These are phyloP conservation scores for Magallana ariakensis DNA, from an alignment of 1,140 invertebrate genomes.

Conservation along the genomic window DNA sequence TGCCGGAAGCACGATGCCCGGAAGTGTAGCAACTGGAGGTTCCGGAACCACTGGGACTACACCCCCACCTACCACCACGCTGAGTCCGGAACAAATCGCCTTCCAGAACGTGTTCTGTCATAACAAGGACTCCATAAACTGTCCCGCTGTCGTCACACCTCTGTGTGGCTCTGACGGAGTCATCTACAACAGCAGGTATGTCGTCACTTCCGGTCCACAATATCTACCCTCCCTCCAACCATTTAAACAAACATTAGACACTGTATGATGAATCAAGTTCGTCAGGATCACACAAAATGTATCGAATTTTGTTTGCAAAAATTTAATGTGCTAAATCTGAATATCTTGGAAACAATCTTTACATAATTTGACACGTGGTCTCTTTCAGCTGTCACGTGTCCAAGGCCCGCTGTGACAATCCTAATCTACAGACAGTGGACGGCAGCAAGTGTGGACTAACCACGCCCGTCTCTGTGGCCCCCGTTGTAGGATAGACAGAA, in stretches of 20 bases:
- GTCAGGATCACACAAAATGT: too few relatives aligned
- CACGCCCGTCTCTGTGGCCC: constrained; percentile 1
- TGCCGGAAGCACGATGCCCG: background rate
- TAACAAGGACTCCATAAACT: constrained; percentile 20
- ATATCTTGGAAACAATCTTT: too few relatives aligned
- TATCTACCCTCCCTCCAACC: too few relatives aligned
- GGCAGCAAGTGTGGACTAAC: background rate
- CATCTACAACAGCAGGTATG: constrained; percentile 2
- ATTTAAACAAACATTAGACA: too few relatives aligned
- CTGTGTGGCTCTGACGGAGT: constrained; percentile 25
- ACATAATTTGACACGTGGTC: background rate
- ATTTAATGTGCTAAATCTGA: too few relatives aligned
- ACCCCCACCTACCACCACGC: background rate
- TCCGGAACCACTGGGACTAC: background rate
- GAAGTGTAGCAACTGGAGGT: background rate
- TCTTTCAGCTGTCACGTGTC: constrained; percentile 7
- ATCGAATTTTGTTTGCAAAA: too few relatives aligned
- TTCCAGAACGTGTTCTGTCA: constrained; percentile 27
- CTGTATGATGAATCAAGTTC: too few relatives aligned
- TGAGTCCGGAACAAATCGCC: background rate
- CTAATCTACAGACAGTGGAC: background rate
- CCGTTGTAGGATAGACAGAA: constrained; percentile 11
- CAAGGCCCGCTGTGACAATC: constrained; percentile 9
- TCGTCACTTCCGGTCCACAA: too few relatives aligned
- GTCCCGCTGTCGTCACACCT: background rate